A percentile compares a stretch with the other conserved stretches of the same genome.
Evolutionary conservation across 2,797 vertebrate species (phyloP).

Genomic region (Myotis myotis): DNA sequence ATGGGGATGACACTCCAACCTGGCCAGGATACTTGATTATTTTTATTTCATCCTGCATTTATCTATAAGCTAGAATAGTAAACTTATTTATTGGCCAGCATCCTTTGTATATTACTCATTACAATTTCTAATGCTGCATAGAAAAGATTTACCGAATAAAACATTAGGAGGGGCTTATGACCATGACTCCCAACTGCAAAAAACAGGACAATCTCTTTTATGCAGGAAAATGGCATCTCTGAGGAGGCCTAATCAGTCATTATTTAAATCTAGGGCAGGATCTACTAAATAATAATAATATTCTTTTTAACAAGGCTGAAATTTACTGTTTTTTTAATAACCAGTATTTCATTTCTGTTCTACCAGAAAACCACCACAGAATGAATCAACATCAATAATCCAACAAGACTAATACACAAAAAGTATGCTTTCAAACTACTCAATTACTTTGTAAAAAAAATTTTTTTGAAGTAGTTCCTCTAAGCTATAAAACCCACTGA

Average conservation of each 20-base stretch:
- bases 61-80: not conserved
- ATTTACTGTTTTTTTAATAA: not conserved
- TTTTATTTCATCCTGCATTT: constrained; percentile 9
- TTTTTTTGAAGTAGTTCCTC: not conserved
- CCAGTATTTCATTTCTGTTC: constrained; percentile 17
- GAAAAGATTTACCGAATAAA: not conserved
- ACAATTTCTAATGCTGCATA: not conserved
- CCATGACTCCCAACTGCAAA: not conserved
- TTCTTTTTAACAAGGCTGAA: not conserved
- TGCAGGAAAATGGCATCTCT: not conserved
- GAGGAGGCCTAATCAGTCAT: not conserved
- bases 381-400: not conserved
- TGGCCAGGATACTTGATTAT: not conserved
- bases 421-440: constrained; percentile 26
- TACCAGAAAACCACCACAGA: not conserved
- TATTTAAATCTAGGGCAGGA: constrained; percentile 28
- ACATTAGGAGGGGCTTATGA: not conserved
- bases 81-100: not conserved
- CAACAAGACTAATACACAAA: not conserved
- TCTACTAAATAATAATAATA: constrained; percentile 49
- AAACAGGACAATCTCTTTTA: not conserved
- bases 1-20: not conserved
- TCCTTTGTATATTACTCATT: not conserved
- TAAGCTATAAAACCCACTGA: constrained; percentile 32
- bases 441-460: not conserved